A percentile compares a stretch with the other conserved stretches of the same genome.
Evolutionary conservation across 2,113 vertebrate genomes (phyloP).

Genomic region (Todiramphus chloris): DNA sequence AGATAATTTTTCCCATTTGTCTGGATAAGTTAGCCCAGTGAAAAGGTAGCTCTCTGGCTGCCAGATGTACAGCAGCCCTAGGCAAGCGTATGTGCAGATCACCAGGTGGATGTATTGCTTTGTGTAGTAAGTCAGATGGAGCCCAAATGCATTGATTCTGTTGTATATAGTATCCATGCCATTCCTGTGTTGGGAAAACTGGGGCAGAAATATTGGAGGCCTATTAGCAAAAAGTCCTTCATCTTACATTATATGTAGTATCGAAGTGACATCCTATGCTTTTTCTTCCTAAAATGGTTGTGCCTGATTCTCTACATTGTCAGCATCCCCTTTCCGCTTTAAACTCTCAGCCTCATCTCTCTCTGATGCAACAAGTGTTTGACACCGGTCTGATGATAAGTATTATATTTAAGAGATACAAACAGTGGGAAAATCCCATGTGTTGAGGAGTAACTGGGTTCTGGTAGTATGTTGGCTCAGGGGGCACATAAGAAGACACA

Average conservation of each 20-base stretch:
- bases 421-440: not conserved
- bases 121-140: not conserved
- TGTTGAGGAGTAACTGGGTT: not conserved
- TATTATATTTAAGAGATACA: not conserved
- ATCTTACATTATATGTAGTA: not conserved
- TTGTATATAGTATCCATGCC: not conserved
- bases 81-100: not conserved
- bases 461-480: not conserved
- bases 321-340: not conserved
- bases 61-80: constrained; percentile 44
- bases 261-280: not conserved
- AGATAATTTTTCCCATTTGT: constrained; percentile 47
- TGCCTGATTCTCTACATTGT: not conserved
- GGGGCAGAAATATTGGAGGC: not conserved
- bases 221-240: not conserved
- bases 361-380: not conserved
- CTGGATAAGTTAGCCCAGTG: not conserved
- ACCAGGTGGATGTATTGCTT: not conserved
- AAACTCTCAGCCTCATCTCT: not conserved
- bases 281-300: not conserved
- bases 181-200: not conserved
- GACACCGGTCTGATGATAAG: not conserved
- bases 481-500: not conserved
- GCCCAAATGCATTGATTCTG: not conserved
- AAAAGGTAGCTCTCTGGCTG: constrained; percentile 42